Percentiles rank a stretch among this genome's conserved stretches.
phyloP scores from a whole-genome alignment of 2,888 invertebrate species.

The Mythimna lalbum region DNA sequence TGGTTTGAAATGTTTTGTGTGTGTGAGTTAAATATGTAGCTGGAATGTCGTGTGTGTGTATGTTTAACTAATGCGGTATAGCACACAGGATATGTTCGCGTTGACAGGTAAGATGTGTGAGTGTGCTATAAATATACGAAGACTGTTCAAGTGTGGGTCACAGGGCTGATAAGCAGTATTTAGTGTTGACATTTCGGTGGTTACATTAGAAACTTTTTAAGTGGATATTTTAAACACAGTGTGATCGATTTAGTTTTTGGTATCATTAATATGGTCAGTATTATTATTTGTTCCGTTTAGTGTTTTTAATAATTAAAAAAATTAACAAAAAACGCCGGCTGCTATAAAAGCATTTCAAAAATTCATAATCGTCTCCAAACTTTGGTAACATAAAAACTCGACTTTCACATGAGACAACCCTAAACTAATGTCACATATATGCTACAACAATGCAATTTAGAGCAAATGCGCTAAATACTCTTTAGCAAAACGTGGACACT shows the following conservation, averaged over 20 bases:
- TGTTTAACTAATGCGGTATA: conserved; percentile 69
- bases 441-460: conserved; percentile 36
- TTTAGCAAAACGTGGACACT: conserved; percentile 21
- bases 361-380: no score
- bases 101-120: conserved; percentile 70
- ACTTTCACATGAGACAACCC: conserved; percentile 5
- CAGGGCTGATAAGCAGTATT: conserved; percentile 64
- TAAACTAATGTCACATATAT: conserved; percentile 16
- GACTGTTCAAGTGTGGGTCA: conserved; percentile 58
- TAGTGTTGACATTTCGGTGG: conserved; percentile 1
- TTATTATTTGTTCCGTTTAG: not conserved
- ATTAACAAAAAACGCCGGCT: no score
- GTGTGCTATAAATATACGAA: conserved; percentile 67
- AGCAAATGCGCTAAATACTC: conserved; percentile 18
- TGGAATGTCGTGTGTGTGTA: conserved; percentile 10
- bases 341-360: not conserved
- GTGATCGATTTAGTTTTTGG: no score
- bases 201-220: not conserved
- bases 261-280: not conserved
- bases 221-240: conserved; percentile 2
- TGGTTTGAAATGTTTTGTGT: conserved; percentile 56
- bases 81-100: conserved; percentile 67
- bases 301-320: not conserved
- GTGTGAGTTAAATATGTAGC: conserved; percentile 47
- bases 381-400: not conserved